Evolutionary conservation across 2,113 vertebrate species (phyloP), one percentile per base, ranked within the genome.

Genomic region (Nettapus auritus): DNA sequence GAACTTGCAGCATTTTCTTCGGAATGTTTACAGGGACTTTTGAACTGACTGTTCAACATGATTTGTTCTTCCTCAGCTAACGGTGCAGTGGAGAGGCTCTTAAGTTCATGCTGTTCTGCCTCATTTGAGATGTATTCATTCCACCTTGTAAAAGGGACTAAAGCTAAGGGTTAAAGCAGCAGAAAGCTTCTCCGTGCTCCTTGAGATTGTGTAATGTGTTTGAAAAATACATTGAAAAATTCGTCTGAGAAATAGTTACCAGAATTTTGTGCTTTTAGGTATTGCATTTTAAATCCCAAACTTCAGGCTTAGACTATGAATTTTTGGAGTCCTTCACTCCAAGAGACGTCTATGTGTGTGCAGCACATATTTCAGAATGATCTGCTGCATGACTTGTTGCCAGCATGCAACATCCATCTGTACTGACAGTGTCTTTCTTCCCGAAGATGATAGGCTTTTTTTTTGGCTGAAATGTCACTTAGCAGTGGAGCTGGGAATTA

Each of bases 401-500:
- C 52, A 80, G 38, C 90, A 42, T 59, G 34, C 79, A 78, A 5
- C 80, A 71, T 92, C 93, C 67, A 52, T 91, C 93, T 96, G 82
- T 55, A 71, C 69, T 64, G 69, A 60, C 2, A 3, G 56, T 40
- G 82, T 73, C 90, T 96, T 94, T 96, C 90, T 94, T 94, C 73
- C 62, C 1, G 0, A 15, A 95, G 86, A 93, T 93, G 56, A 93
- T 42, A 94, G 48, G 70, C 31, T 19, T 76, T 79, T 38, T 38
- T 12, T 73, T 25, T 52, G 73, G 64, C 82, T 44, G 46, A 56
- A 60, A 33, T 42, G 52, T 82, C 82, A 50, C 87, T 91, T 91
- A 91, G 85, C 82, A 46, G 63, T 3, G 29, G 88, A 88, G 76
- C 68, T 78, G 90, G 82, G 94, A 95, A 96, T 96, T 96, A 25